Base-by-base conservation (phyloP, 2,888 invertebrate species). In the Phytoseiulus persimilis region DNA sequence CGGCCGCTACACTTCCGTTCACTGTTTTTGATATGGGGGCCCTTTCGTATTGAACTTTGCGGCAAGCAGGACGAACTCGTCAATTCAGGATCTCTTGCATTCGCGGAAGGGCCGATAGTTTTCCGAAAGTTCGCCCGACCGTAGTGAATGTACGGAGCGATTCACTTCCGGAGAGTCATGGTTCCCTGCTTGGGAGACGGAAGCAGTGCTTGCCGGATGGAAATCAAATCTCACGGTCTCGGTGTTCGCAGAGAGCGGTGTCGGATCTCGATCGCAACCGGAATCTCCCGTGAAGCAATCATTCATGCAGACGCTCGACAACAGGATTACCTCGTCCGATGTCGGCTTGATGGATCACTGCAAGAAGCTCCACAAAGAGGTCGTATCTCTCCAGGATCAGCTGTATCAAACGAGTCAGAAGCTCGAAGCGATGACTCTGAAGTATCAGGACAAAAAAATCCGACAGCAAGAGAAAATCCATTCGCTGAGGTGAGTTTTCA, bases 401-500 rank as follows among this genome's bases (percentile, higher is more conserved):
- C 90, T 91, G 83, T 89, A 90, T 31, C 90, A 90, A 46, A 90
- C 90, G 23, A 91, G 90, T 33, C 90, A 91, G 32, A 90, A 91
- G 83, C 84, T 91, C 32, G 90, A 91, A 83, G 89, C 90, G 31
- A 90, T 91, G 87, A 90, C 90, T 6, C 23, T 90, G 45, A 91
- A 91, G 65, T 91, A 91, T 89, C 90, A 91, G 32, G 90, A 90
- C 32, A 90, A 90, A 33, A 91, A 91, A 89, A 90, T 90, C 46
- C 84, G 90, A 45, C 91, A 91, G 33, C 90, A 90, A 83, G 91
- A 91, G 90, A 90, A 90, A 90, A 90, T 91, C 9, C 90, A 90
- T 39, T 83, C 90, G 31, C 84, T 91, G 18, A 90, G 90, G 91
- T 91, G 90, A 90, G 90, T 83, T 1, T 28, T 18, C 90, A 18